These are phyloP conservation scores for Dryas iulia DNA, from an alignment of 1,140 invertebrate genomes.

Conservation along the genomic window DNA sequence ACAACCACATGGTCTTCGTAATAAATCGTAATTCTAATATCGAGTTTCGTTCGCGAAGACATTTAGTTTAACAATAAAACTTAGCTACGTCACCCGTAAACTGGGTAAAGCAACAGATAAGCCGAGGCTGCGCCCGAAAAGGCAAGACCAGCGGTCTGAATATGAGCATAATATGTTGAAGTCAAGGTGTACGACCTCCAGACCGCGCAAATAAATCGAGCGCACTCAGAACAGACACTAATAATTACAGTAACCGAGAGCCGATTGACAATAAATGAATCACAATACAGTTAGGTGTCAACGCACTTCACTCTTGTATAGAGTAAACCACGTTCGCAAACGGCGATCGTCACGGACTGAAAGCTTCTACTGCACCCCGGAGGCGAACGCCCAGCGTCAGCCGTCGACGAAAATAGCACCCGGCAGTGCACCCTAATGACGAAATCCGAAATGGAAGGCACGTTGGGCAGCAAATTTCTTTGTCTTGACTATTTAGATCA, in stretches of 20 bases:
- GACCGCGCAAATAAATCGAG: slow-evolving; percentile 50
- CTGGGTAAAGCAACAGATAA: slow-evolving; percentile 65
- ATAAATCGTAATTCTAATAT: slow-evolving; percentile 81
- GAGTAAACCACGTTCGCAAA: slow-evolving; percentile 51
- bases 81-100: slow-evolving; percentile 54
- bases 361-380: slow-evolving; percentile 60
- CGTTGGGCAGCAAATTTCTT: slow-evolving; percentile 13
- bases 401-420: slow-evolving; percentile 70
- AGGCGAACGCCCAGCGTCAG: slow-evolving; percentile 59
- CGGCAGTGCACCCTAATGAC: slow-evolving; percentile 70
- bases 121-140: slow-evolving; percentile 67
- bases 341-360: slow-evolving; percentile 59
- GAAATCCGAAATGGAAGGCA: slow-evolving; percentile 46
- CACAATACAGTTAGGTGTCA: slow-evolving; percentile 77
- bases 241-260: slow-evolving; percentile 52
- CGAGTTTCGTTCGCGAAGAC: slow-evolving; percentile 78
- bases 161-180: slow-evolving; percentile 61
- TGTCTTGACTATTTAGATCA: slow-evolving; percentile 10
- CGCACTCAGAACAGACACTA: slow-evolving; percentile 69
- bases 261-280: slow-evolving; percentile 65
- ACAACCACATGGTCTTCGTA: slow-evolving; percentile 79
- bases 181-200: slow-evolving; percentile 72
- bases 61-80: slow-evolving; percentile 46
- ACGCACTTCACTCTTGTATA: slow-evolving; percentile 72
- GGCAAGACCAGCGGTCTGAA: slow-evolving; percentile 63